These are phyloP conservation scores for Cheilosia vulpina DNA, from an alignment of 2,888 invertebrate species.

Conservation along the genomic window DNA sequence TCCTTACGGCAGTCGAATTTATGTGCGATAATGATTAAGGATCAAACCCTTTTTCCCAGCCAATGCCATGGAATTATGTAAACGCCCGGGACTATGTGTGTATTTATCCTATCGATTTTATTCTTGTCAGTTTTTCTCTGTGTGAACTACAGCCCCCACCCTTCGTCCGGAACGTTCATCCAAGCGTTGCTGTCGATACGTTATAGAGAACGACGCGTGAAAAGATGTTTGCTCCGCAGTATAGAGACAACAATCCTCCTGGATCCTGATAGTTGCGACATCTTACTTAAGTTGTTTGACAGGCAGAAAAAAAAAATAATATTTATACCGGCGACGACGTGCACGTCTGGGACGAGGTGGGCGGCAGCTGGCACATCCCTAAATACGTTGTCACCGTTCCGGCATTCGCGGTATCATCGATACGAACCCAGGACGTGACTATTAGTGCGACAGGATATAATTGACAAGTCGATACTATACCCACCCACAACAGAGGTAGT, in stretches of 20 bases:
- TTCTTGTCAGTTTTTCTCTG: not conserved
- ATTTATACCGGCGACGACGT: conserved; percentile 55
- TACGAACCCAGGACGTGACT: conserved; percentile 65
- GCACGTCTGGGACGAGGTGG: conserved; percentile 1
- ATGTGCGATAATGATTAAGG: conserved; percentile 64
- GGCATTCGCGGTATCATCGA: conserved; percentile 52
- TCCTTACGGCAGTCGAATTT: conserved; percentile 55
- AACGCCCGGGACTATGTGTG: not conserved
- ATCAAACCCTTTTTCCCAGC: conserved; percentile 48
- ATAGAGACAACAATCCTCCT: conserved; percentile 33
- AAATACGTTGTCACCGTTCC: conserved; percentile 33
- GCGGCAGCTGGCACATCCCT: not conserved
- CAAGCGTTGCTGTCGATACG: conserved; percentile 2
- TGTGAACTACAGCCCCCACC: not conserved
- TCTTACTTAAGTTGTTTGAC: conserved; percentile 70
- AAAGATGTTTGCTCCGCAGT: conserved; percentile 6
- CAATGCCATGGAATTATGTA: conserved; percentile 18
- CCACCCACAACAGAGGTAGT: not conserved
- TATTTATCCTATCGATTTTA: conserved; percentile 23
- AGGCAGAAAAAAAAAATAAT: conserved; percentile 67
- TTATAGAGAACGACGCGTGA: not conserved
- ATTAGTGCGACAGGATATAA: conserved; percentile 57
- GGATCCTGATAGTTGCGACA: conserved; percentile 42
- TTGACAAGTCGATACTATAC: conserved; percentile 62
- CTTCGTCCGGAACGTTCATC: conserved; percentile 22